These are phyloP conservation scores for Pomacea maculata DNA, from an alignment of 1,140 invertebrate species.

Conservation along the genomic window DNA sequence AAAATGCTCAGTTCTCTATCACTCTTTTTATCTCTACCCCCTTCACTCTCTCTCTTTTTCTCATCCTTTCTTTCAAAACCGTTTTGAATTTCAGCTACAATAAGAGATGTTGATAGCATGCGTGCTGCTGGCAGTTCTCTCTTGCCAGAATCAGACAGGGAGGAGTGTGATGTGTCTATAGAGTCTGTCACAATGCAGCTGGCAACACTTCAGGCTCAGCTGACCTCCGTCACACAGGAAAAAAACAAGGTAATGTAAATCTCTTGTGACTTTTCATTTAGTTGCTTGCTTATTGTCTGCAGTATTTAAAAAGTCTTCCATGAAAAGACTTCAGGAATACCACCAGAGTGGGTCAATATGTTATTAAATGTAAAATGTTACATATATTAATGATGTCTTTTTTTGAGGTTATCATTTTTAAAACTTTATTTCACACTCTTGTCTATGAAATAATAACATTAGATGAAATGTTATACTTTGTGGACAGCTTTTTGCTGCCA, in stretches of 20 bases:
- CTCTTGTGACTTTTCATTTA: too few species aligned
- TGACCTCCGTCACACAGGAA: conserved; percentile 14
- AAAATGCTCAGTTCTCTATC: too few species aligned
- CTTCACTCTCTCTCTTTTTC: neutral
- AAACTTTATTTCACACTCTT: neutral
- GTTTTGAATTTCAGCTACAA: neutral
- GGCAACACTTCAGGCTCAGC: neutral
- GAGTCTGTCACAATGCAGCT: conserved; percentile 6
- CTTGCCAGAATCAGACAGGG: conserved; percentile 31
- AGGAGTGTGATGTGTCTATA: neutral
- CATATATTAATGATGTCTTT: too few species aligned
- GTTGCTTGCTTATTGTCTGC: neutral
- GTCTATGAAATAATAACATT: neutral
- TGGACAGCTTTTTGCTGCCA: conserved; percentile 22
- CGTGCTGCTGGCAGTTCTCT: conserved; percentile 23
- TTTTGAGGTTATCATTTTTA: neutral
- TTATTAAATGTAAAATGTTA: too few species aligned
- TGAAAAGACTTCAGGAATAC: neutral
- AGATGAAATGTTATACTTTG: neutral
- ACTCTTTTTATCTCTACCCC: too few species aligned
- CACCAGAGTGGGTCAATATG: neutral
- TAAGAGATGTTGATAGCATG: conserved; percentile 22
- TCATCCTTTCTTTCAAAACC: neutral
- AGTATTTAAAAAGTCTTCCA: neutral
- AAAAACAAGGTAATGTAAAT: conserved; percentile 26